Evolutionary conservation across 2,113 vertebrate genomes (phyloP).

Genomic region (Tautogolabrus adspersus): DNA sequence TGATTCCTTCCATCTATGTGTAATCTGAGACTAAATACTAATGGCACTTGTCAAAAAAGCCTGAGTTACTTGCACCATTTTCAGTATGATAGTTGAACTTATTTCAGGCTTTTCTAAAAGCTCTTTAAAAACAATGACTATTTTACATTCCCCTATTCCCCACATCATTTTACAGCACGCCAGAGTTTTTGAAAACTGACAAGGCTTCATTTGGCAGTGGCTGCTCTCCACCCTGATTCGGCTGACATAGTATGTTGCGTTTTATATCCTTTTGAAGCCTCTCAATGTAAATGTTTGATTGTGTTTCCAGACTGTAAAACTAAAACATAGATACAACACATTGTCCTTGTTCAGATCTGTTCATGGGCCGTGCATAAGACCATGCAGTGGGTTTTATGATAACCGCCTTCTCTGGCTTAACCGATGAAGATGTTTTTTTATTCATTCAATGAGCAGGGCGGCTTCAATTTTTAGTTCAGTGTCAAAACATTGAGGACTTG

Average conservation of each 20-base stretch:
- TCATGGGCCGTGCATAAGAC: slow-evolving; percentile 19
- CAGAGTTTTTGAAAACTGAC: not conserved
- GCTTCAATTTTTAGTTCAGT: not conserved
- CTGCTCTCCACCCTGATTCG: slow-evolving; percentile 56
- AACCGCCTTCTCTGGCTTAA: slow-evolving; percentile 8
- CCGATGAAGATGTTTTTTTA: not conserved
- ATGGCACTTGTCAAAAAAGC: too few relatives aligned
- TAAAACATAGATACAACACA: slow-evolving; percentile 49
- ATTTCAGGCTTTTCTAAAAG: too few relatives aligned
- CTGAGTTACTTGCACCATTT: too few relatives aligned
- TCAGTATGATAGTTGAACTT: too few relatives aligned
- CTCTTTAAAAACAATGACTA: too few relatives aligned
- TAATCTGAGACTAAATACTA: not conserved
- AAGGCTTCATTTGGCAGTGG: not conserved
- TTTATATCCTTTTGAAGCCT: slow-evolving; percentile 63
- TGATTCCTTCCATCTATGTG: not conserved
- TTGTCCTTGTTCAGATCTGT: slow-evolving; percentile 44
- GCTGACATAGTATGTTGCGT: slow-evolving; percentile 35
- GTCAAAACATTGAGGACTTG: not conserved
- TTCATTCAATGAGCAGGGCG: not conserved
- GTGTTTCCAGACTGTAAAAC: slow-evolving; percentile 61
- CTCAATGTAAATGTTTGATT: slow-evolving; percentile 70
- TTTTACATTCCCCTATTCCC: not conserved
- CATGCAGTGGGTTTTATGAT: slow-evolving; percentile 22
- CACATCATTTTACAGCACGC: not conserved